A percentile compares a stretch with the other conserved stretches of the same genome.
Evolutionary conservation across 1,140 invertebrate species (phyloP).

Genomic region (Panulirus ornatus): DNA sequence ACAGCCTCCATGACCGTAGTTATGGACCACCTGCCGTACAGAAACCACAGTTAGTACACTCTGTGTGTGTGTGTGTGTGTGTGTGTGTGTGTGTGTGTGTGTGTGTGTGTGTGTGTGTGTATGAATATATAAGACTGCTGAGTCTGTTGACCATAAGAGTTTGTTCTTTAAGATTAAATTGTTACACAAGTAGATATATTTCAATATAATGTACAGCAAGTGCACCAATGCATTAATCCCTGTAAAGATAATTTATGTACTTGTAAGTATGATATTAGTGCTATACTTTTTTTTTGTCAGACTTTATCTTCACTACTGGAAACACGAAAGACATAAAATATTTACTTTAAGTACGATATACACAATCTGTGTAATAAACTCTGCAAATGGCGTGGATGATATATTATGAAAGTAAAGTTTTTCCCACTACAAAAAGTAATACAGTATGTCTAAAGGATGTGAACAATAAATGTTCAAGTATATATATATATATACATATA

Average conservation of each 20-base stretch:
- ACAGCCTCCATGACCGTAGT: conserved; percentile 81
- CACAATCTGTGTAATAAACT: background rate
- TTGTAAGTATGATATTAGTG: too few relatives aligned
- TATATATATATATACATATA: conserved; percentile 23
- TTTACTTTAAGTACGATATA: background rate
- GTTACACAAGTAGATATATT: too few relatives aligned
- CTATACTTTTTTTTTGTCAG: too few relatives aligned
- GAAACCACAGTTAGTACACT: background rate
- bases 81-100: background rate
- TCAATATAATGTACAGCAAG: too few relatives aligned
- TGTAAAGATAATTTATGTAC: too few relatives aligned
- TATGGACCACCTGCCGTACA: conserved; percentile 79
- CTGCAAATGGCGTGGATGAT: background rate
- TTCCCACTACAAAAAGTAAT: background rate
- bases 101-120: too few relatives aligned
- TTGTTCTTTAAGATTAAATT: too few relatives aligned
- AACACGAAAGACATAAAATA: background rate
- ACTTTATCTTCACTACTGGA: background rate
- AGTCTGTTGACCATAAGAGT: too few relatives aligned
- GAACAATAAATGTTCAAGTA: background rate
- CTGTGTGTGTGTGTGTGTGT: background rate
- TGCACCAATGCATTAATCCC: too few relatives aligned
- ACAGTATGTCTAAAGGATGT: background rate
- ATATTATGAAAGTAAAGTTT: background rate
- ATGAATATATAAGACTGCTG: too few relatives aligned